A percentile compares a stretch with the other conserved stretches of the same genome.
Conservation (phyloP, 2,797 vertebrate species). For the Lepus oiostolus region DNA sequence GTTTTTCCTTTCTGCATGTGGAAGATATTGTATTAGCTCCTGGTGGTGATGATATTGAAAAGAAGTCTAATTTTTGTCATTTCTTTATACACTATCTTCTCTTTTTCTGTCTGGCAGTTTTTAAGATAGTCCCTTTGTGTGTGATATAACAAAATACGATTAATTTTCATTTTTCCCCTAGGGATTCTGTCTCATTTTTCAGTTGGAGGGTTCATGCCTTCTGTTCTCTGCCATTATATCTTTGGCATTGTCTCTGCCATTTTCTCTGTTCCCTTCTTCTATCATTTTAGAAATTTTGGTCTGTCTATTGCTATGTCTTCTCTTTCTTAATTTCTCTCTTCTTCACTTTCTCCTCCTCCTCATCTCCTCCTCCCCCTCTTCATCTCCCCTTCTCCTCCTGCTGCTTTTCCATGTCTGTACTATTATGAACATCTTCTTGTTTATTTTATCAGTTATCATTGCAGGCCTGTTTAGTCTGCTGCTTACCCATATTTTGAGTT, state of each 20-base stretch:
- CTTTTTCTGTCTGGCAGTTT: slow-evolving; percentile 31
- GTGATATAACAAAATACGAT: background rate
- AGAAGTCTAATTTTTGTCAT: background rate
- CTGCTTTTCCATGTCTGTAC: background rate
- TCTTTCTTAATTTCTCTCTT: too few species aligned
- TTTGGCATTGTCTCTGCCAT: background rate
- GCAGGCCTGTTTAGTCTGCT: background rate
- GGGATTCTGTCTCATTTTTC: background rate
- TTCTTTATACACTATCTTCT: slow-evolving; percentile 28
- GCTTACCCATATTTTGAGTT: background rate
- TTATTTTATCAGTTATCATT: background rate
- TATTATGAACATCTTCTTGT: slow-evolving; percentile 45
- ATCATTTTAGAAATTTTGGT: too few species aligned
- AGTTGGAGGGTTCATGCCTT: slow-evolving; percentile 1
- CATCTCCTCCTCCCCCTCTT: too few species aligned
- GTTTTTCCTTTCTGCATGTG: background rate
- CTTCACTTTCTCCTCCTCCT: too few species aligned
- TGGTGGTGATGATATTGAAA: background rate
- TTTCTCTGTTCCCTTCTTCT: background rate
- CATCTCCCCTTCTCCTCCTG: too few species aligned
- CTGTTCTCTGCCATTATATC: background rate
- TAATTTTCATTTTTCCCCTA: slow-evolving; percentile 56
- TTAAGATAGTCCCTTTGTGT: background rate
- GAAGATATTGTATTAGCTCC: slow-evolving; percentile 22
- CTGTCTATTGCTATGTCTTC: too few species aligned